Percentiles rank a stretch among this genome's conserved stretches.
These are phyloP conservation scores for Orchesella cincta DNA, from an alignment of 1,140 invertebrate species.

Conservation along the genomic window DNA sequence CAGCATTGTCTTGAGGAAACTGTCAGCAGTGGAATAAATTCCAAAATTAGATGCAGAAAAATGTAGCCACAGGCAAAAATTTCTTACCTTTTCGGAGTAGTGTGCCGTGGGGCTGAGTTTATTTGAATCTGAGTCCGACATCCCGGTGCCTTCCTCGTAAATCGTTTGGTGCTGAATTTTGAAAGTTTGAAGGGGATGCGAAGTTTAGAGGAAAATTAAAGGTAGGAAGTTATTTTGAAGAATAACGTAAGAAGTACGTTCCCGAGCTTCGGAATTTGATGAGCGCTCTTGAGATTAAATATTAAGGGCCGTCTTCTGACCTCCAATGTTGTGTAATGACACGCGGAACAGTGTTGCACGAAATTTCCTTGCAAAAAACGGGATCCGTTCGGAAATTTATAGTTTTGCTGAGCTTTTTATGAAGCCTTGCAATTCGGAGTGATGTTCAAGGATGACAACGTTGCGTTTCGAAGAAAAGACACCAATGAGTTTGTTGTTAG, in stretches of 20 bases:
- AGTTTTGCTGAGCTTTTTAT: not conserved
- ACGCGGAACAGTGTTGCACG: not conserved
- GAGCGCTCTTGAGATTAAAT: too few species aligned
- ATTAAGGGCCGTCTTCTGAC: not conserved
- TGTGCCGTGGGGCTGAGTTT: slow-evolving; percentile 2
- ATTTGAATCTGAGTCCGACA: slow-evolving; percentile 13
- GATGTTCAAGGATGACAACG: slow-evolving; percentile 10
- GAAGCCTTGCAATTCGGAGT: not conserved
- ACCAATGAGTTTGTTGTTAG: slow-evolving; percentile 1
- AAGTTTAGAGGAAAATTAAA: too few species aligned
- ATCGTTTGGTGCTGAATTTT: slow-evolving; percentile 28
- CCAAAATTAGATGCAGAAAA: not conserved
- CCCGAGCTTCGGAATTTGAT: too few species aligned
- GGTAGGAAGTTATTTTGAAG: not conserved
- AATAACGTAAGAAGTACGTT: not conserved
- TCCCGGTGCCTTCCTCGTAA: slow-evolving; percentile 23
- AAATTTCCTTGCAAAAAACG: too few species aligned
- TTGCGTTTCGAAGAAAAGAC: not conserved
- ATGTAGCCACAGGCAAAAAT: not conserved
- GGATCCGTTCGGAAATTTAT: too few species aligned
- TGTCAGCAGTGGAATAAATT: not conserved
- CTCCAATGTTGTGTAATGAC: not conserved
- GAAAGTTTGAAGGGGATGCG: not conserved
- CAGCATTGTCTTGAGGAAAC: not conserved
- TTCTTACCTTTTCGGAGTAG: slow-evolving; percentile 7